Evolutionary conservation across 2,888 invertebrate species (phyloP), one percentile per base, ranked within the genome.

Genomic region (Tetragonisca angustula): DNA sequence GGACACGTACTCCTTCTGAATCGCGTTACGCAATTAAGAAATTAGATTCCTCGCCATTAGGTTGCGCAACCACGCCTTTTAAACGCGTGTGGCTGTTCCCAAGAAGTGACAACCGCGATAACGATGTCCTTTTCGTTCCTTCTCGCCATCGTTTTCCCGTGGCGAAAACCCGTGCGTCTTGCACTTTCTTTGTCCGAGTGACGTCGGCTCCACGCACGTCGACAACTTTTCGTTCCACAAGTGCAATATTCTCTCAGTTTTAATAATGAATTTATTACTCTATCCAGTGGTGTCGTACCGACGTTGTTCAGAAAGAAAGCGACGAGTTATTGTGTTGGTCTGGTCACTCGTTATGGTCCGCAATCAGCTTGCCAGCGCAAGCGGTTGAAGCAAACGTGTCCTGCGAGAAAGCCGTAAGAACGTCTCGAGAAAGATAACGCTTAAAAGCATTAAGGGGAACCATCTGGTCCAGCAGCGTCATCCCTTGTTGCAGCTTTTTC

Each of bases 21-120:
- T 56, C 36, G 64, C 50, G 32, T 89, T 89, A 69, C 88, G 90
- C 80, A 87, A 89, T 83, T 79, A 65, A 79, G 84, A 85, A 89
- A 87, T 89, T 89, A 89, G 88, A 89, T 88, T 89, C 85, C 76
- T 76, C 78, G 82, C 59, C 84, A 78, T 86, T 82, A 77, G 81
- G 61, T 89, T 89, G 69, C 85, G 81, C 83, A 89, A 89, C 71
- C 65, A 15, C 50, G 1, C 54, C 84, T 81, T 76, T 87, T 84
- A 83, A 43, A 79, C 74, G 86, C n/a, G n/a, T n/a, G 74, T 19
- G 68, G 13, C 65, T 49, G 61, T 70, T 81, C 75, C 68, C 69
- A 64, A 78, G 81, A 78, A 79, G 81, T 67, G 69, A 78, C 4
- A 32, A 32, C 21, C 2, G 4, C 74, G 78, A 83, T 84, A 79